Evolutionary conservation across 2,797 vertebrate species (phyloP), one percentile per base, ranked within the genome.

Genomic region (Rhinophrynus dorsalis): DNA sequence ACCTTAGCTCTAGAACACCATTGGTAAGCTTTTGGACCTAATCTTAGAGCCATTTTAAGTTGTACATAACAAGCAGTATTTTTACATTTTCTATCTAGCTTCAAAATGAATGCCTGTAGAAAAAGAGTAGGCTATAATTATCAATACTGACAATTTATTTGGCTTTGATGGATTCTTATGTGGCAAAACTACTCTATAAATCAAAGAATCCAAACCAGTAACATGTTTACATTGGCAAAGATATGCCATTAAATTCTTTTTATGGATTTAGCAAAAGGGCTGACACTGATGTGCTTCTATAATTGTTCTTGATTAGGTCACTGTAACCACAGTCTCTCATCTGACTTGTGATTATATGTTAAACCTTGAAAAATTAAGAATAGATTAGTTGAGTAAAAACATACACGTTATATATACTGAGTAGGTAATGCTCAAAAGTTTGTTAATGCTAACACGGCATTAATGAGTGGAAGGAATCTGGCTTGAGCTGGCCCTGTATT

Each of bases 301-400:
- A 54, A 65, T 30, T 26, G 18, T 24, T 44, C 21, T 37, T 54
- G 35, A 44, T 65, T 52, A 54, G 48, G 37, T 32, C 2, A 50
- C 27, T 54, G 37, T 54, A 55, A 42, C 29, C 30, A 54, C 12
- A 65, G 48, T 12, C 35, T 54, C 48, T 7, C 8, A 44, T 29
- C 6, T 42, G 27, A n/a, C 11, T 27, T 40, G n/a, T 21, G 62
- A 65, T 65, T 65, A 65, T 52, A 30, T 37, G 32, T 51, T 64
- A 24, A 24, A 27, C 11, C 33, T 27, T 30, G 2, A 27, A 52
- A 29, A 44, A 40, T 23, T 40, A 52, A 27, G 30, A 30, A 30
- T 60, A 60, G 30, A 60, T 45, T n/a, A 45, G 58, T 27, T 45
- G 58, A 26, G 21, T 32, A 30, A 60, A 60, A 60, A 58, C 17